phyloP scores from a whole-genome alignment of 2,797 vertebrate genomes.

The Acipenser oxyrinchus region DNA sequence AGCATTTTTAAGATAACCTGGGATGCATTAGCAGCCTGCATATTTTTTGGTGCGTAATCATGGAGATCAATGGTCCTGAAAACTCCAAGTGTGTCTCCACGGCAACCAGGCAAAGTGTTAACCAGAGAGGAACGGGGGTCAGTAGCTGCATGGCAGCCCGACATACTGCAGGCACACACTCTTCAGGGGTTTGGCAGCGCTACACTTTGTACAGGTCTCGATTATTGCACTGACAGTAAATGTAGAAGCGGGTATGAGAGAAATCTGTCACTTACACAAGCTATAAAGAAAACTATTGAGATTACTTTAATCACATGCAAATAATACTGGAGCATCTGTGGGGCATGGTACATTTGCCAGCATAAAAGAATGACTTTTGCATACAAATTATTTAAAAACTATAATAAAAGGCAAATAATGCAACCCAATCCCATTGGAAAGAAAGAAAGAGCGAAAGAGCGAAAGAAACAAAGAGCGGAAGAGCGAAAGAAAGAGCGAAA shows the following conservation, averaged over 20 bases:
- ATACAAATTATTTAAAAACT: too few relatives aligned
- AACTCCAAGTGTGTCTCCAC: not conserved
- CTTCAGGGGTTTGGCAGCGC: not conserved
- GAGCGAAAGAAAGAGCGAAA: slow-evolving; percentile 14
- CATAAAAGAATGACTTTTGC: not conserved
- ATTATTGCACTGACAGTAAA: too few relatives aligned
- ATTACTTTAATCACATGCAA: not conserved
- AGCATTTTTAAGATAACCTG: too few relatives aligned
- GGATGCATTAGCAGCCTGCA: too few relatives aligned
- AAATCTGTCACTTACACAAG: too few relatives aligned
- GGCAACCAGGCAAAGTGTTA: not conserved
- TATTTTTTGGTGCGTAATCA: too few relatives aligned
- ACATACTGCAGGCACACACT: not conserved
- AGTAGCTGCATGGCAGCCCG: not conserved
- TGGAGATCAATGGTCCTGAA: too few relatives aligned
- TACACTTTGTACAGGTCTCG: too few relatives aligned
- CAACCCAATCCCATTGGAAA: not conserved
- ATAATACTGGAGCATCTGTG: not conserved
- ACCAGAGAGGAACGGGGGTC: not conserved
- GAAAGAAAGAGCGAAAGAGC: slow-evolving; percentile 3
- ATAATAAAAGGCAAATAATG: not conserved
- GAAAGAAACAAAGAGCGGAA: too few relatives aligned
- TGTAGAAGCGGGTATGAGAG: too few relatives aligned
- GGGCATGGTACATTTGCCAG: too few relatives aligned
- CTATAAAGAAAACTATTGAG: too few relatives aligned